These are phyloP conservation scores for Calliphora vomitoria DNA, from an alignment of 2,888 invertebrate species.

Conservation along the genomic window DNA sequence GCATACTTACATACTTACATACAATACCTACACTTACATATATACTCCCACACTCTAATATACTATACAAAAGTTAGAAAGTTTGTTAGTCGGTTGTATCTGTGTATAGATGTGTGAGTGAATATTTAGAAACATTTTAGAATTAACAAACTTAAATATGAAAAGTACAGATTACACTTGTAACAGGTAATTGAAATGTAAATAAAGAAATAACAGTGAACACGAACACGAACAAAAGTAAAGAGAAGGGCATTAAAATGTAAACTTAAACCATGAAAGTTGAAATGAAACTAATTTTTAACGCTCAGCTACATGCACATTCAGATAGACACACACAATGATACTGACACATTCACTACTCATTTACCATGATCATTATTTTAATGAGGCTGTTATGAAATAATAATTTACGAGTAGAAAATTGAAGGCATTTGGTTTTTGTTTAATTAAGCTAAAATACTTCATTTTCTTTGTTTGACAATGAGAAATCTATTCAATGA, in stretches of 20 bases:
- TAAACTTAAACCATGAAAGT: slow-evolving; percentile 9
- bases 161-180: slow-evolving; percentile 66
- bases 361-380: slow-evolving; percentile 27
- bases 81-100: slow-evolving; percentile 9
- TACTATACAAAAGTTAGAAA: slow-evolving; percentile 1
- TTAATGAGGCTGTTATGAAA: slow-evolving; percentile 42
- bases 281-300: slow-evolving; percentile 15
- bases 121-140: slow-evolving; percentile 44
- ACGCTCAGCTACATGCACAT: not conserved
- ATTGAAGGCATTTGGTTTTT: slow-evolving; percentile 43
- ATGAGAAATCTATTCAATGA: slow-evolving; percentile 59
- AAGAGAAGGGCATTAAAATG: not conserved
- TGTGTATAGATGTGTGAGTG: not conserved
- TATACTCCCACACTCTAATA: not conserved
- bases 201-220: slow-evolving; percentile 39
- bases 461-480: slow-evolving; percentile 34
- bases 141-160: slow-evolving; percentile 69
- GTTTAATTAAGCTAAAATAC: slow-evolving; percentile 58
- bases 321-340: not conserved
- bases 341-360: not conserved
- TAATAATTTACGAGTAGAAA: slow-evolving; percentile 10
- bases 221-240: not conserved
- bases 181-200: slow-evolving; percentile 68
- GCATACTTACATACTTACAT: not conserved
- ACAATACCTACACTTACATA: not conserved